These are phyloP conservation scores for Spodoptera picta DNA, from an alignment of 2,888 invertebrate genomes.

Conservation along the genomic window DNA sequence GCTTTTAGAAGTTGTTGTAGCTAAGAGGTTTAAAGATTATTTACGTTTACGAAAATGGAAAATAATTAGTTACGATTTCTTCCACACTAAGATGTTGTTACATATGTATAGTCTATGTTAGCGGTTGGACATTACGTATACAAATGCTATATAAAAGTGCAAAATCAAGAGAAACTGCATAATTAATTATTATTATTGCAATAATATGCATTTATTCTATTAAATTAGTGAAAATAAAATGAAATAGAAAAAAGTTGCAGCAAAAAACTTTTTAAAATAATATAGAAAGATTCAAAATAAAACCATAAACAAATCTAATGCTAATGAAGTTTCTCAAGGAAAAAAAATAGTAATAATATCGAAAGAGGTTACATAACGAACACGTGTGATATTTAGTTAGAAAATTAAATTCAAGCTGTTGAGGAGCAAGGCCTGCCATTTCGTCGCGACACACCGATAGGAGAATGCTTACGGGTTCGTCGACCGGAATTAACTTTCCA, in stretches of 20 bases:
- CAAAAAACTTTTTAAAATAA: background rate
- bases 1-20: too few species aligned
- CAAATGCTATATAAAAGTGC: too few species aligned
- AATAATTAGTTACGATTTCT: too few species aligned
- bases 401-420: constrained; percentile 44
- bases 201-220: constrained; percentile 25
- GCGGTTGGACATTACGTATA: too few species aligned
- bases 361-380: constrained; percentile 24
- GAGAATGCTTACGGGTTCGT: constrained; percentile 75
- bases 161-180: constrained; percentile 12
- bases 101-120: too few species aligned
- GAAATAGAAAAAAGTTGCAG: constrained; percentile 6
- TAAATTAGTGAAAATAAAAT: constrained; percentile 25
- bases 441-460: constrained; percentile 67
- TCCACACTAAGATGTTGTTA: too few species aligned
- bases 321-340: constrained; percentile 38
- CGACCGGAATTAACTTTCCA: constrained; percentile 82
- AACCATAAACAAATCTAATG: constrained; percentile 21
- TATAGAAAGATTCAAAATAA: constrained; percentile 3
- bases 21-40: too few species aligned
- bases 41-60: too few species aligned
- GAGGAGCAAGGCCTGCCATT: constrained; percentile 47
- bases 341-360: constrained; percentile 7
- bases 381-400: constrained; percentile 39
- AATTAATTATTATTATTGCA: background rate